Base-by-base conservation (phyloP, 2,113 vertebrate genomes). In the Paraplagusia blochii region DNA sequence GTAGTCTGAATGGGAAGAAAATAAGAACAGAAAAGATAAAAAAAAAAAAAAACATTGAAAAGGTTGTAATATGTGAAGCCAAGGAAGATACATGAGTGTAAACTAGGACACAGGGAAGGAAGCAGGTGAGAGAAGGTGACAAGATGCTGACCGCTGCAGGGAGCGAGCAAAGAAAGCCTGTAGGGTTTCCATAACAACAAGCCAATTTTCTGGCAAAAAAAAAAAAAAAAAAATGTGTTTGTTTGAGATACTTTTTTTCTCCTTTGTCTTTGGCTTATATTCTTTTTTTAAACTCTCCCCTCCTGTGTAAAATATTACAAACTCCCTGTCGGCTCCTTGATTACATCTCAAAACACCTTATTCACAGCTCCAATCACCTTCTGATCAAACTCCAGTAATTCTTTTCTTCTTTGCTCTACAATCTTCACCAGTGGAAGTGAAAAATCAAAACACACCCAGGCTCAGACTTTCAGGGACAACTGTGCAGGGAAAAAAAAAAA, bases 151-250 rank as follows among this genome's bases (percentile, higher is more conserved):
- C 22, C 22, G 3, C 22, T 29, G 22, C 22, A 29, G 22, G 22
- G 22, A 29, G 22, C 6, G 22, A 29, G 22, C 53, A 74, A 44
- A 64, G 46, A 44, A 45, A 33, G 53, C 49, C 45, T 19, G 44
- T 34, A 53, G 50, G 66, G 79, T 87, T 71, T 63, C 82, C 80
- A 80, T 84, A 64, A 78, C 71, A 87, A 84, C 81, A 60, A 58
- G 70, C 73, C 68, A 63, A 53, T 58, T 66, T 44, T 56, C 47
- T 58, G 48, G 46, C 55, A 59, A 39, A 56, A n/a, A n/a, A n/a
- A n/a, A n/a, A n/a, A n/a, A n/a, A n/a, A n/a, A n/a, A n/a, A n/a
- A 50, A 39, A 43, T 29, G 2, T 29, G 22, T 29, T 29, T 29
- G 22, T 29, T 29, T 29, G 22, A 4, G 22, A 29, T 29, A 6